Percentiles rank a stretch among this genome's conserved stretches.
Conservation (phyloP, 2,888 invertebrate genomes). For the Torymus tubicola region DNA sequence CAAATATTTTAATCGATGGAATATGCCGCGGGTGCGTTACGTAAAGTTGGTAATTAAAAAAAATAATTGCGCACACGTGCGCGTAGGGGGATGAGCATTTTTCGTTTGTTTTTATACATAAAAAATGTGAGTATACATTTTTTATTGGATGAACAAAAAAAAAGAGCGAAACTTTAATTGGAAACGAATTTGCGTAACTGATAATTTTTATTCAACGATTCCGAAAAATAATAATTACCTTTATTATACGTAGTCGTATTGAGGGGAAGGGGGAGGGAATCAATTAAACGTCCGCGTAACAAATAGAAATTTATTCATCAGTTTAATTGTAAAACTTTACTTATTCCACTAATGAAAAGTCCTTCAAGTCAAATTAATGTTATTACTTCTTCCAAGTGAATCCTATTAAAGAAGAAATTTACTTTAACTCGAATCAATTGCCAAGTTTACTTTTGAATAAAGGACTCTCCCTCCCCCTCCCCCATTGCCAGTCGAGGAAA, state of each 20-base stretch:
- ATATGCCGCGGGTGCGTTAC: no score
- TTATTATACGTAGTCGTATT: constrained; percentile 4
- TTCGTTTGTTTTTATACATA: no score
- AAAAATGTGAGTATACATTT: no score
- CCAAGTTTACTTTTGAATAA: constrained; percentile 45
- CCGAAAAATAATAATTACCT: neutral
- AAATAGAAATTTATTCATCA: constrained; percentile 15
- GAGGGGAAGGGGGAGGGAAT: neutral
- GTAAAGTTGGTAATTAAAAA: no score
- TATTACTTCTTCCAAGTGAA: constrained; percentile 43
- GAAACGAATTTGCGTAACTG: no score
- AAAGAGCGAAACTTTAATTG: no score
- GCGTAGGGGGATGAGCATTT: no score
- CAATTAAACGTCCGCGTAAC: no score
- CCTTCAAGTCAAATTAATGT: constrained; percentile 51
- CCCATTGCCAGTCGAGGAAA: neutral
- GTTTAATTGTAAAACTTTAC: constrained; percentile 46
- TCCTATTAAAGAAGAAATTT: constrained; percentile 51
- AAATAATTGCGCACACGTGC: no score
- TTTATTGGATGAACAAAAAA: no score
- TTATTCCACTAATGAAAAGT: constrained; percentile 47
- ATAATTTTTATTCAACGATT: no score
- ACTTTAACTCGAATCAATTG: constrained; percentile 49
- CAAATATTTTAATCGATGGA: no score
- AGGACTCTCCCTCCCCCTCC: neutral